phyloP scores from a whole-genome alignment of 2,888 invertebrate genomes.

The Cataglyphis livida region DNA sequence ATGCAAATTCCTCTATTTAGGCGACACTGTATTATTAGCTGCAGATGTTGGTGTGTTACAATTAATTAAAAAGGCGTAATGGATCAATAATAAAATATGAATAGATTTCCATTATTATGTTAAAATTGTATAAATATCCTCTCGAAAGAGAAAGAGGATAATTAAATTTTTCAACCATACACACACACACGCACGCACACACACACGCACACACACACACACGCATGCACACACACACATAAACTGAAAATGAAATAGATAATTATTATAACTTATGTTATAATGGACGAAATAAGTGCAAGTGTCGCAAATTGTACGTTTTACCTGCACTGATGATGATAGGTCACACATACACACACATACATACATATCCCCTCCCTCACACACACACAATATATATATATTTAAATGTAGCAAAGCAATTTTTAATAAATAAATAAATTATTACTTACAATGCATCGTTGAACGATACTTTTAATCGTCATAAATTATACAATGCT shows the following conservation, averaged over 20 bases:
- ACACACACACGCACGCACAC: too few relatives aligned
- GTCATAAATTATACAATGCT: conserved; percentile 67
- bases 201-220: background rate
- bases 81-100: background rate
- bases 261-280: background rate
- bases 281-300: background rate
- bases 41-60: conserved; percentile 70
- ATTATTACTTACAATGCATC: conserved; percentile 41
- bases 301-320: background rate
- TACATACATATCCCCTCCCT: too few relatives aligned
- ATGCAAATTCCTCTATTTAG: conserved; percentile 55
- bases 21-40: conserved; percentile 71
- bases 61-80: conserved; percentile 59
- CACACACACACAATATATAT: background rate
- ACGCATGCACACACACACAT: too few relatives aligned
- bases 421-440: conserved; percentile 45
- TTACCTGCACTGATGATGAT: background rate
- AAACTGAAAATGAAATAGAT: background rate
- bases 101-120: background rate
- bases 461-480: conserved; percentile 7
- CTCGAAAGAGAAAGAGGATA: too few relatives aligned
- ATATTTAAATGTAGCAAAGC: background rate
- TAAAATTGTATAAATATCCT: background rate
- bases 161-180: too few relatives aligned
- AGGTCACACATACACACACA: background rate